phyloP scores from a whole-genome alignment of 2,797 vertebrate species.

The Tragelaphus oryx region DNA sequence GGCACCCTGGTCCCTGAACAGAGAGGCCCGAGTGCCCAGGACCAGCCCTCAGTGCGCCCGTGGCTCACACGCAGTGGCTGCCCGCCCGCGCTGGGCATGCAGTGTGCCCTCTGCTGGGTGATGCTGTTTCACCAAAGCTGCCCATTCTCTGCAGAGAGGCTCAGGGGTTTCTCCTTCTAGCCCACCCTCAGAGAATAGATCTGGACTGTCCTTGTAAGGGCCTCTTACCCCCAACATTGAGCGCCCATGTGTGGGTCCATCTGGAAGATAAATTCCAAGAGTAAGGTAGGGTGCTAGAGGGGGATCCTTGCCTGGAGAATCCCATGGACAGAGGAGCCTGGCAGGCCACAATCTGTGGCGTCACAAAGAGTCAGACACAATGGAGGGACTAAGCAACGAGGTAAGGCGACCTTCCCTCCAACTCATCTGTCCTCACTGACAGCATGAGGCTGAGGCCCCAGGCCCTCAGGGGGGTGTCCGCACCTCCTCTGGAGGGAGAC shows the following conservation, averaged over 20 bases:
- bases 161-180: background rate
- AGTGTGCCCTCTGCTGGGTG: too few species aligned
- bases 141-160: background rate
- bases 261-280: background rate
- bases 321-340: background rate
- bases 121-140: background rate
- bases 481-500: background rate
- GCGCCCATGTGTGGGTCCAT: background rate
- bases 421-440: background rate
- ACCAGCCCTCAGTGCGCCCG: fast-evolving
- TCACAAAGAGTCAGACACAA: background rate
- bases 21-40: background rate
- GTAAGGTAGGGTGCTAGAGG: background rate
- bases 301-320: background rate
- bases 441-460: background rate
- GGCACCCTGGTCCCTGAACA: background rate
- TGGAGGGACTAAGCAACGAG: background rate
- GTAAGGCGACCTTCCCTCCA: background rate
- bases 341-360: background rate
- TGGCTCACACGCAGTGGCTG: background rate
- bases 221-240: background rate
- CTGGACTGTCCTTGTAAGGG: background rate
- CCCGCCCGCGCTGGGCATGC: fast-evolving
- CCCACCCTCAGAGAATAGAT: background rate
- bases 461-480: background rate